phyloP scores from a whole-genome alignment of 2,888 invertebrate genomes.

The Meandrusa payeni region DNA sequence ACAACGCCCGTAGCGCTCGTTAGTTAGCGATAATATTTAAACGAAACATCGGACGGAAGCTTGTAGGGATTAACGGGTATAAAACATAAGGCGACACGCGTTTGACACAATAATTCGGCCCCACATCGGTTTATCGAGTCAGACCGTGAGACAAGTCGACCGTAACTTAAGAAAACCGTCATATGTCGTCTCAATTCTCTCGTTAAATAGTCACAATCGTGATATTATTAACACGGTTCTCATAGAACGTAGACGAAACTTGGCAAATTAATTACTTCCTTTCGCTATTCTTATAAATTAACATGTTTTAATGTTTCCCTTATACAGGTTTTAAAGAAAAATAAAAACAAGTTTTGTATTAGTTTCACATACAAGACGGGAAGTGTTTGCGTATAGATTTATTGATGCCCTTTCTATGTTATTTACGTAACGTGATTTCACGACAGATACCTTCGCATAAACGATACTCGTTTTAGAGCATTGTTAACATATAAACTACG shows the following conservation, averaged over 20 bases:
- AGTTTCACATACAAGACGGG: slow-evolving; percentile 19
- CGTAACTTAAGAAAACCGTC: slow-evolving; percentile 12
- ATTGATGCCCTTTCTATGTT: not conserved
- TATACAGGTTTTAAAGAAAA: slow-evolving; percentile 1
- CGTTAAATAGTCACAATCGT: slow-evolving; percentile 7
- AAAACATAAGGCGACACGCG: slow-evolving; percentile 21
- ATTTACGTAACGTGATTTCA: too few species aligned
- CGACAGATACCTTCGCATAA: too few species aligned
- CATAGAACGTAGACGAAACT: slow-evolving; percentile 7
- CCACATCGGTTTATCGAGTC: slow-evolving; percentile 14
- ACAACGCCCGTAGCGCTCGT: slow-evolving; percentile 2
- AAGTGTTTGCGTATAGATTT: slow-evolving; percentile 1
- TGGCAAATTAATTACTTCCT: slow-evolving; percentile 19
- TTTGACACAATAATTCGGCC: slow-evolving; percentile 17
- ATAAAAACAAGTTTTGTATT: slow-evolving; percentile 15
- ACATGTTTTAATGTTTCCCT: slow-evolving; percentile 16
- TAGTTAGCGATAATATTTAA: slow-evolving; percentile 11
- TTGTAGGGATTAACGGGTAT: slow-evolving; percentile 20
- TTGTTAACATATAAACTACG: too few species aligned
- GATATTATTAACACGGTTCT: slow-evolving; percentile 14
- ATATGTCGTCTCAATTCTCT: not conserved
- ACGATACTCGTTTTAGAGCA: too few species aligned
- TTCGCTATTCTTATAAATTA: slow-evolving; percentile 10
- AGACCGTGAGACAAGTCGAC: slow-evolving; percentile 2
- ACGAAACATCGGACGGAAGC: slow-evolving; percentile 18